Evolutionary conservation across 2,113 vertebrate species (phyloP).

Genomic region (Meles meles): DNA sequence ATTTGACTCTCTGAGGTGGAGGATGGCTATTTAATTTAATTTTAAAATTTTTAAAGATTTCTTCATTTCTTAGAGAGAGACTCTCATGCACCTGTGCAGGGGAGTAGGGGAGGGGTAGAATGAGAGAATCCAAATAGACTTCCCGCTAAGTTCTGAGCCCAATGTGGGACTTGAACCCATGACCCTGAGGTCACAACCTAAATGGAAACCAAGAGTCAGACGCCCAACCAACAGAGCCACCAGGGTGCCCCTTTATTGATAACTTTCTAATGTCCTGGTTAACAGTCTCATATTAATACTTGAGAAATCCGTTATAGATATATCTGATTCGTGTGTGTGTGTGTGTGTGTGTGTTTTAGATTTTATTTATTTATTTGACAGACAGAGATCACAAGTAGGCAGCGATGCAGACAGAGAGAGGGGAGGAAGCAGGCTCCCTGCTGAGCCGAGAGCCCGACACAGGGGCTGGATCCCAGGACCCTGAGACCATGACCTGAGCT

Average conservation of each 20-base stretch:
- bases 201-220: neutral
- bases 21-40: neutral
- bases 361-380: no score
- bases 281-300: neutral
- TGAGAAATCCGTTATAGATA: neutral
- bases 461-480: no score
- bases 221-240: neutral
- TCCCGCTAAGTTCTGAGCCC: neutral
- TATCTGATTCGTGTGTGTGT: neutral
- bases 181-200: neutral
- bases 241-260: neutral
- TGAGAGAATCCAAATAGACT: neutral
- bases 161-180: neutral
- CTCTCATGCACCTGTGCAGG: no score
- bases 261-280: neutral
- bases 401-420: no score
- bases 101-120: neutral
- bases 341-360: no score
- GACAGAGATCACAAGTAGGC: no score
- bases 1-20: no score
- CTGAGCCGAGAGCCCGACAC: no score
- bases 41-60: neutral
- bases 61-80: no score
- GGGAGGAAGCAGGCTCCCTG: no score
- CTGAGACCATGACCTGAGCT: no score